Conservation (phyloP, 2,113 vertebrate genomes). For the Lophochroa leadbeateri region DNA sequence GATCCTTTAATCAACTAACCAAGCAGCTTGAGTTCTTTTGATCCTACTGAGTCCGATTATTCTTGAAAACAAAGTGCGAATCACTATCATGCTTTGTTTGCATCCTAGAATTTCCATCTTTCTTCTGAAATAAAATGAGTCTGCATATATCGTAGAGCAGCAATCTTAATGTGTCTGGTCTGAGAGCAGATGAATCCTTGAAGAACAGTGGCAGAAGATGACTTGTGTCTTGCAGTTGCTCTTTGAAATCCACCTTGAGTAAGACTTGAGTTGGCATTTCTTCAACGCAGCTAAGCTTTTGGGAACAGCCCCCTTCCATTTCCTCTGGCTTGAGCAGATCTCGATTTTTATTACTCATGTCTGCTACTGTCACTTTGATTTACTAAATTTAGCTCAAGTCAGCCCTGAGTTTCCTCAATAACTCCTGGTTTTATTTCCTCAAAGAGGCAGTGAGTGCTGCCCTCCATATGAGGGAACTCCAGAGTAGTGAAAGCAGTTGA, state of each 20-base stretch:
- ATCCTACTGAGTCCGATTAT: accelerated
- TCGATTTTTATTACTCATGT: neutral
- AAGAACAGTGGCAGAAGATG: neutral
- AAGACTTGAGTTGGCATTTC: neutral
- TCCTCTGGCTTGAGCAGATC: neutral
- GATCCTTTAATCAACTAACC: neutral
- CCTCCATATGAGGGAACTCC: neutral
- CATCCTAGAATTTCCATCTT: neutral
- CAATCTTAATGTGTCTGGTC: accelerated
- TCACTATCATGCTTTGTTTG: accelerated
- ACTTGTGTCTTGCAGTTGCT: neutral
- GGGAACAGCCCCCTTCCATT: neutral
- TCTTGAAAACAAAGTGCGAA: neutral
- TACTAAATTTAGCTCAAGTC: neutral
- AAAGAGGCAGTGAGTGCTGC: neutral
- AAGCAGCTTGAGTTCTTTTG: neutral
- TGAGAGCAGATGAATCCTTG: neutral
- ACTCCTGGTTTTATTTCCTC: neutral
- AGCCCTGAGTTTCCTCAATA: neutral
- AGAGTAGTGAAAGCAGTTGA: neutral
- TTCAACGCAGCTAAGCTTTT: neutral
- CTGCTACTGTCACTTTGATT: neutral
- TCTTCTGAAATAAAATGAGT: neutral
- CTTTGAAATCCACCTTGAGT: neutral
- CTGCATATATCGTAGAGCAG: neutral